phyloP scores from a whole-genome alignment of 1,140 invertebrate genomes.

The Drosophila littoralis region DNA sequence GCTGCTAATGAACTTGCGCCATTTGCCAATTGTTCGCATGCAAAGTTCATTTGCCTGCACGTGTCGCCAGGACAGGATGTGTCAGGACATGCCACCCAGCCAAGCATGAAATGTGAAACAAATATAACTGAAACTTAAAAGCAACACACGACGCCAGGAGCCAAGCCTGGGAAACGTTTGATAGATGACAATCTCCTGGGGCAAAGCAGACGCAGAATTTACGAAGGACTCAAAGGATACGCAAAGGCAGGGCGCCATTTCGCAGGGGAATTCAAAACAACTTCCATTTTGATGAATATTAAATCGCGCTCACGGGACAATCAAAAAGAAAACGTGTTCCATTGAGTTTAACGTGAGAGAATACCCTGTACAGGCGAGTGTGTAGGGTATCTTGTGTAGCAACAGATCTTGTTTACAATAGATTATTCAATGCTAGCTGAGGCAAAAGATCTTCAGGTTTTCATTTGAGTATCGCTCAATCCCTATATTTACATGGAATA shows the following conservation, averaged over 20 bases:
- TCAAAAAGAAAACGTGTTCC: constrained; percentile 1
- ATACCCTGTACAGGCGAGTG: no score
- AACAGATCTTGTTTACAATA: no score
- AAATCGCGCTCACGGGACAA: constrained; percentile 48
- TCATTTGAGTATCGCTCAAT: no score
- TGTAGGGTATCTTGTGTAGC: no score
- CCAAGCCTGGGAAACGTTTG: neutral
- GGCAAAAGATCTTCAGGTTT: no score
- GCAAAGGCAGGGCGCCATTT: constrained; percentile 16
- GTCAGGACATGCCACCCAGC: neutral
- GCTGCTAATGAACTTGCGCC: constrained; percentile 45
- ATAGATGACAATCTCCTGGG: constrained; percentile 28
- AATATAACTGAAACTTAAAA: constrained; percentile 5
- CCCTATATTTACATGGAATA: no score
- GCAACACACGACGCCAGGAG: neutral
- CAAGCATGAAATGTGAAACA: constrained; percentile 28
- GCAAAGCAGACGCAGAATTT: neutral
- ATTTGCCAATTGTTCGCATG: constrained; percentile 27
- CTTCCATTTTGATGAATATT: constrained; percentile 53
- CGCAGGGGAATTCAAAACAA: constrained; percentile 27
- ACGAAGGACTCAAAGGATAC: constrained; percentile 12
- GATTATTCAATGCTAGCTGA: no score
- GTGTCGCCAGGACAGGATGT: constrained; percentile 16
- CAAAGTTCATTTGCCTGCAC: constrained; percentile 37
- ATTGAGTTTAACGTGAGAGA: no score